phyloP scores from a whole-genome alignment of 92 coral and sea anemone genomes.

The Siderastrea radians region DNA sequence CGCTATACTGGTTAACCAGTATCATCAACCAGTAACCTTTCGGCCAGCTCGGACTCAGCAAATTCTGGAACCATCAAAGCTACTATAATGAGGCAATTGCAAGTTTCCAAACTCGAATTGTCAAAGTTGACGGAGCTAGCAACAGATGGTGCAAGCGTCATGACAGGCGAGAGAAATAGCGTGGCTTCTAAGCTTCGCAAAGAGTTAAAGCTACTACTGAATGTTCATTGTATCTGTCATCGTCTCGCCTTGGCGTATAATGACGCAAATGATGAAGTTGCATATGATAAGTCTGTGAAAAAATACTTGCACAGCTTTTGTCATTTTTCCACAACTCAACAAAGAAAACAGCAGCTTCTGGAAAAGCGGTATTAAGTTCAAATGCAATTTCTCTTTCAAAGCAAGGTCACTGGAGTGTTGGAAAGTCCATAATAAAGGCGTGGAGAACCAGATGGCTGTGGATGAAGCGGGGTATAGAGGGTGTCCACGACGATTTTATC shows the following conservation, averaged over 20 bases:
- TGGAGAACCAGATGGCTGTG: slow-evolving; percentile 46
- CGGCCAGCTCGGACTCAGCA: slow-evolving; percentile 32
- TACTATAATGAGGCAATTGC: slow-evolving; percentile 31
- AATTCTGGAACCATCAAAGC: slow-evolving; percentile 43
- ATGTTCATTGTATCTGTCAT: slow-evolving; percentile 76
- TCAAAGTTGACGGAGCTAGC: slow-evolving; percentile 38
- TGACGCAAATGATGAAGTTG: slow-evolving; percentile 63
- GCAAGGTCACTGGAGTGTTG: slow-evolving; percentile 40
- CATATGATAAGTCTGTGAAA: slow-evolving; percentile 49
- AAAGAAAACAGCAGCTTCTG: slow-evolving; percentile 70
- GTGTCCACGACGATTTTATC: slow-evolving; percentile 67
- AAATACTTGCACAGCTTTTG: slow-evolving; percentile 64
- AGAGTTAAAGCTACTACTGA: slow-evolving; percentile 53
- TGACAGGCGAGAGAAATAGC: slow-evolving; percentile 76
- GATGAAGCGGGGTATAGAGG: no score
- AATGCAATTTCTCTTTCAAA: slow-evolving; percentile 36
- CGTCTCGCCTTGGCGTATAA: slow-evolving; percentile 74
- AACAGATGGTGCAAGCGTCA: slow-evolving; percentile 66
- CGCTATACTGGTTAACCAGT: slow-evolving; percentile 37
- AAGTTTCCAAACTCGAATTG: background rate
- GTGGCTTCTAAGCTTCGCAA: slow-evolving; percentile 52
- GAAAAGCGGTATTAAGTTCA: slow-evolving; percentile 56
- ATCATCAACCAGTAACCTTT: slow-evolving; percentile 40
- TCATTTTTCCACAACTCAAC: slow-evolving; percentile 70
- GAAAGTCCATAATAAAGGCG: slow-evolving; percentile 60